Percentiles rank a stretch among this genome's conserved stretches.
Conservation (phyloP, 2,113 vertebrate genomes). For the Erythrocercus mccallii region DNA sequence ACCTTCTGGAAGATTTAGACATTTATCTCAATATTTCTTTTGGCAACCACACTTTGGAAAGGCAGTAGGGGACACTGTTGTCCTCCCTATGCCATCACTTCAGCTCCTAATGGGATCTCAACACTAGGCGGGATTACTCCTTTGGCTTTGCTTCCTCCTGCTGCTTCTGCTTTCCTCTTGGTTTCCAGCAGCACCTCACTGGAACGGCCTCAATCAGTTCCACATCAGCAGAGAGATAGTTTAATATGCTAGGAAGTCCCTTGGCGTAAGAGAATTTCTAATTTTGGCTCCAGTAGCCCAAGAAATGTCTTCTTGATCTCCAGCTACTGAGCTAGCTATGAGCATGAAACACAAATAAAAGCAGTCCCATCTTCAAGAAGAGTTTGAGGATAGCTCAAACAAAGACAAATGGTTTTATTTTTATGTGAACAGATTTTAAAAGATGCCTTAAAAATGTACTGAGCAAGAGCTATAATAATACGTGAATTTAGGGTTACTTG, state of each 20-base stretch:
- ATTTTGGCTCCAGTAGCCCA: not conserved
- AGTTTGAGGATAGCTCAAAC: not conserved
- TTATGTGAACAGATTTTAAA: not conserved
- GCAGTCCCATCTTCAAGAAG: not conserved
- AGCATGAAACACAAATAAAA: not conserved
- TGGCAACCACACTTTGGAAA: not conserved
- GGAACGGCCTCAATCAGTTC: not conserved
- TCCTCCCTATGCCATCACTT: not conserved
- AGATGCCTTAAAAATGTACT: not conserved
- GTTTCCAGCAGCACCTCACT: not conserved
- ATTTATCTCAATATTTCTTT: not conserved
- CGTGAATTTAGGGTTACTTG: not conserved
- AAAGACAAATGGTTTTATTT: not conserved
- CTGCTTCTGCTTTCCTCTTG: not conserved
- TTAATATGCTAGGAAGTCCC: not conserved
- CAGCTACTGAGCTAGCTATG: not conserved
- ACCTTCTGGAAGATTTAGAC: not conserved
- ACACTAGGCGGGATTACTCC: not conserved
- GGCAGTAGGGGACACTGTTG: conserved; percentile 30
- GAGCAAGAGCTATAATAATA: not conserved
- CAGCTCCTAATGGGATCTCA: not conserved
- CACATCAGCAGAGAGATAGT: not conserved
- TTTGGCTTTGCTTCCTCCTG: not conserved
- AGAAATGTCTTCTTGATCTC: not conserved
- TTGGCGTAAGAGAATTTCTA: not conserved